Base-by-base conservation (phyloP, 1,140 invertebrate genomes). In the Drosophila arizonae region DNA sequence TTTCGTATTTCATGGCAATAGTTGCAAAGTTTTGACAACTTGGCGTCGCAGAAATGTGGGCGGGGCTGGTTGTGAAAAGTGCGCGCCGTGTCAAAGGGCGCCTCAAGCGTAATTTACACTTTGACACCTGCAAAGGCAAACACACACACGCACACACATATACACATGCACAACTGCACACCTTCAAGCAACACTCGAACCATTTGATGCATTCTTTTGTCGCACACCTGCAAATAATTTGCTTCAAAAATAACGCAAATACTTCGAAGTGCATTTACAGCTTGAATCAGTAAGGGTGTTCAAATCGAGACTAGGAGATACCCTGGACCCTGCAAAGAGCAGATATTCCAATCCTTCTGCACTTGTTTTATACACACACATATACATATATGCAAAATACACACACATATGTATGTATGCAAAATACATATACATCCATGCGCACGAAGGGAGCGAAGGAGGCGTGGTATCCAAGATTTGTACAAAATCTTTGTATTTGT, bases 1-100 rank as follows among this genome's bases (percentile, higher is more conserved):
- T 84, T 77, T 76, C 67, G 70, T 76, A 84, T 84, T 84, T 72
- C 76, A 84, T 73, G 68, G 81, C 77, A 84, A 84, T 67, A 84
- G 80, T 74, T 77, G 50, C 70, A 65, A 63, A 67, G 52, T 72
- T 63, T 56, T 60, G 26, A 57, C 51, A 72, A 51, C 41, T 33
- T 43, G 41, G 30, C n/a, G 21, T 36, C 8, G 33, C 9, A 28
- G 30, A 6, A 33, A 6, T 33, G 30, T 24, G 28, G 45, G 57
- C 17, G 17, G 8, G 24, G 26, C 8, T 43, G 28, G 11, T 10
- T 5, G 15, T 36, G 33, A 5, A 4, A 17, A 26, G 13, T 24
- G 15, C 30, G 48, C 24, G 10, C 11, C 11, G 56, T 62, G 56
- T 62, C 65, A 43, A 50, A 61, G 41, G 65, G 17, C 17, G 57